Base-by-base conservation (phyloP, 2,113 vertebrate genomes). In the Paracanthobrama guichenoti region DNA sequence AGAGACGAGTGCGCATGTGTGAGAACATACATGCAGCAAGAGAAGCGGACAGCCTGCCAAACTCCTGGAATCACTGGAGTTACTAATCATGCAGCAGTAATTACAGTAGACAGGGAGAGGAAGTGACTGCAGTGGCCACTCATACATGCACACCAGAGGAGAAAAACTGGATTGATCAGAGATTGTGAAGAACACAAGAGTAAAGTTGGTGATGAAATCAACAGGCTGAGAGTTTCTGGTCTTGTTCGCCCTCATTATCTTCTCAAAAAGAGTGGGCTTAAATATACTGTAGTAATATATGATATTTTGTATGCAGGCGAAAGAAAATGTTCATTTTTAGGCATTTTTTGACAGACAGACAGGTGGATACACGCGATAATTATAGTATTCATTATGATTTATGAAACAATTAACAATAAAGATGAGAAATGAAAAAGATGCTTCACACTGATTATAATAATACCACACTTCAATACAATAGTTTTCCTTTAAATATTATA, bases 31-130 rank as follows among this genome's bases (percentile, higher is more conserved):
- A 22, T 18, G 0, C 50, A 82, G 67, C 39, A 4, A n/a, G 77
- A 26, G 5, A n/a, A 62, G 2, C n/a, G 42, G 12, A 46, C 14
- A 26, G 77, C 57, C 77, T 62, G 79, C 79, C 77, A 79, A 48
- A 79, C 24, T 46, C 57, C 77, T 66, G 44, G 44, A 81, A 81
- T 35, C 24, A 67, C 79, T 48, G 44, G 26, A 67, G 18, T 81
- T 81, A 81, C 53, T 67, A 67, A 81, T 81, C 79, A 67, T 48
- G 44, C 79, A 50, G 79, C 44, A 53, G 44, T 67, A 81, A 67
- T 67, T 67, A 16, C 60, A 81, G 57, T 57, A 24, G 75, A 53
- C 53, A 79, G 31, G 12, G 22, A 24, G 3, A 24, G 76, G 6
- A 50, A 80, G 78, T 28, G 60, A 50, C 55, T 62, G 31, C 57